Conservation (phyloP, 2,113 vertebrate species). For the Colossoma macropomum region DNA sequence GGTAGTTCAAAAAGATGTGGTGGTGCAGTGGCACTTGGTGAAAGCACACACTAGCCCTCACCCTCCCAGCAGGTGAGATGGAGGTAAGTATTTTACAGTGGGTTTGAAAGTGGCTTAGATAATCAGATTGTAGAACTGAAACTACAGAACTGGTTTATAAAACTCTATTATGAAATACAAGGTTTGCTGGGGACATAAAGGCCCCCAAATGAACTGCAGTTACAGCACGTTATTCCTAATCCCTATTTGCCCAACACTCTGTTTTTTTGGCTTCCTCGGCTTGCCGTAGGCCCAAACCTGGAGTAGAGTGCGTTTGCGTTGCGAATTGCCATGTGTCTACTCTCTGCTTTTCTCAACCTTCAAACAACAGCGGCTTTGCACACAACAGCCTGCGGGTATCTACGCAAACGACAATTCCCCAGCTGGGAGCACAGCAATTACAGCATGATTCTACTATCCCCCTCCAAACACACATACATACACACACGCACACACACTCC, state of each 20-base stretch:
- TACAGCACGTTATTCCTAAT: slow-evolving; percentile 25
- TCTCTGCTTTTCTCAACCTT: slow-evolving; percentile 49
- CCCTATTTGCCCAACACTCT: not conserved
- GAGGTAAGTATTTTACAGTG: not conserved
- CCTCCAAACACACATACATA: slow-evolving; percentile 58
- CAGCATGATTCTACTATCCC: slow-evolving; percentile 8
- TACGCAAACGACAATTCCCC: slow-evolving; percentile 73
- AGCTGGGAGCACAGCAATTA: slow-evolving; percentile 61
- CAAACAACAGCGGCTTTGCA: slow-evolving; percentile 70
- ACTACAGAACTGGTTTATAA: not conserved
- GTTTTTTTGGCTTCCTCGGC: not conserved
- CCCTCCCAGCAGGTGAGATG: too few relatives aligned
- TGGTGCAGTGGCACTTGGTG: too few relatives aligned
- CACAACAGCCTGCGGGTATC: slow-evolving; percentile 65
- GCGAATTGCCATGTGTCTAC: slow-evolving; percentile 31
- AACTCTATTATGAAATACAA: not conserved
- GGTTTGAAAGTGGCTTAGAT: not conserved
- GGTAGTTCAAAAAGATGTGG: too few relatives aligned
- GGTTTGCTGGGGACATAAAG: not conserved
- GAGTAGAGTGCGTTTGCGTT: not conserved
- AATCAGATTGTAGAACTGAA: not conserved
- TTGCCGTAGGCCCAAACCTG: not conserved
- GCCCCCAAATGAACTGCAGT: not conserved
- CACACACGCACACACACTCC: slow-evolving; percentile 13
- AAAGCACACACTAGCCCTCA: too few relatives aligned